Base-by-base conservation (phyloP, 2,888 invertebrate genomes). In the Epinotia brunnichana region DNA sequence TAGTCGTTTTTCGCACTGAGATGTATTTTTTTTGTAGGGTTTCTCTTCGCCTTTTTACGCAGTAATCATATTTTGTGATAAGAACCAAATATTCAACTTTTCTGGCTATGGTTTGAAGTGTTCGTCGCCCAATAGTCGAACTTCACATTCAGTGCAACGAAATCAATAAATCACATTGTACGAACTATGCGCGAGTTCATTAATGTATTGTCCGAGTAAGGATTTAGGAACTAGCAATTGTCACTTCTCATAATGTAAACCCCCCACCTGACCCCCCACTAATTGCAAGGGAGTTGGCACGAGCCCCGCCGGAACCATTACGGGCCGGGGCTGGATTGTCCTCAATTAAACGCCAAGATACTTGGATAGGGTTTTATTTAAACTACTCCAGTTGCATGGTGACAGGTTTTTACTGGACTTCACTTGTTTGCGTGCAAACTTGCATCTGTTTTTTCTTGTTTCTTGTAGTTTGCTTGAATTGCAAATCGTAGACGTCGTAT, bases 341-440 rank as follows among this genome's bases (percentile, higher is more conserved):
- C 51, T 51, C 68, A 51, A 69, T 69, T 60, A 67, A 53, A 68
- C n/a, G 57, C 68, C 51, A 48, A 63, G 63, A 57, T 69, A 39
- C 60, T 68, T 60, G 15, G 24, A 69, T 69, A 60, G 48, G 13
- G 48, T 13, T 48, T 51, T 51, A 57, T 57, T 57, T 29, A 29
- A 57, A 57, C 24, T 57, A 29, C 57, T 24, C n/a, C 29, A 29
- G 57, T 15, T 15, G 19, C 3, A 11, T 29, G 29, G 15, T n/a
- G 57, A 2, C 29, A 15, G 9, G 29, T 15, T n/a, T 29, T 29
- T n/a, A 21, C 15, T 29, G 9, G 29, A 53, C 17, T 53, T 51
- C 19, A 51, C n/a, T 17, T 24, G 21, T 54, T 13, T 21, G 9
- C 1, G 13, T 54, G 54, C 9, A 54, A 21, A 21, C 9, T 54